These are phyloP conservation scores for Caenorhabditis zanzibari DNA, from an alignment of 2,888 invertebrate species.

Conservation along the genomic window DNA sequence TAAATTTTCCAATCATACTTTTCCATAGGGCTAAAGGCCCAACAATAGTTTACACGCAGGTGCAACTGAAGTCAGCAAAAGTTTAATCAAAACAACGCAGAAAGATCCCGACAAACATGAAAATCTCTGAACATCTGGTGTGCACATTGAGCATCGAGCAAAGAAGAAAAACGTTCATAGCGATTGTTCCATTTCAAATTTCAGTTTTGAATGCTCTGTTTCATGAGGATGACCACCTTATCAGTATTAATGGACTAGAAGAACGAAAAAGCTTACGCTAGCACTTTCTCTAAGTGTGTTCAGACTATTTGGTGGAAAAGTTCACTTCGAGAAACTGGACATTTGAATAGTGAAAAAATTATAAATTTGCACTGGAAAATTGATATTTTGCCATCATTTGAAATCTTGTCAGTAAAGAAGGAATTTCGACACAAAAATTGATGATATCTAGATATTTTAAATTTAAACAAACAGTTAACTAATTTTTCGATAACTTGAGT, in stretches of 20 bases:
- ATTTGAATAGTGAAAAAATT: too few species aligned
- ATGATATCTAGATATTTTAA: too few species aligned
- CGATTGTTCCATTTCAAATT: conserved; percentile 29
- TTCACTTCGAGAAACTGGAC: neutral
- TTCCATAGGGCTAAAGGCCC: conserved; percentile 9
- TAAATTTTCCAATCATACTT: conserved; percentile 60
- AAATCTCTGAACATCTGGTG: conserved; percentile 37
- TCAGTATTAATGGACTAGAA: conserved; percentile 10
- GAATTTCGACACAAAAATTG: too few species aligned
- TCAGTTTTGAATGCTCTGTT: conserved; percentile 21
- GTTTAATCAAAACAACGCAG: conserved; percentile 16
- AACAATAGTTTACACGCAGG: conserved; percentile 50
- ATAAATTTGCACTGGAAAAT: too few species aligned
- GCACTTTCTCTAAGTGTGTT: conserved; percentile 30
- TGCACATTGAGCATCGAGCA: conserved; percentile 27
- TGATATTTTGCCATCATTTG: too few species aligned
- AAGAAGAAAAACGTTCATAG: conserved; percentile 14
- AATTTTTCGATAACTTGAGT: too few species aligned
- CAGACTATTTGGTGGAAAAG: neutral
- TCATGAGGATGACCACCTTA: conserved; percentile 21
- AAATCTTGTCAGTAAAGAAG: too few species aligned
- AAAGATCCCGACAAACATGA: conserved; percentile 21
- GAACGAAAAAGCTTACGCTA: conserved; percentile 16
- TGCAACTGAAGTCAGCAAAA: conserved; percentile 20
- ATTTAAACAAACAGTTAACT: too few species aligned